Conservation (phyloP, 2,113 vertebrate genomes). For the Stictonetta naevosa region DNA sequence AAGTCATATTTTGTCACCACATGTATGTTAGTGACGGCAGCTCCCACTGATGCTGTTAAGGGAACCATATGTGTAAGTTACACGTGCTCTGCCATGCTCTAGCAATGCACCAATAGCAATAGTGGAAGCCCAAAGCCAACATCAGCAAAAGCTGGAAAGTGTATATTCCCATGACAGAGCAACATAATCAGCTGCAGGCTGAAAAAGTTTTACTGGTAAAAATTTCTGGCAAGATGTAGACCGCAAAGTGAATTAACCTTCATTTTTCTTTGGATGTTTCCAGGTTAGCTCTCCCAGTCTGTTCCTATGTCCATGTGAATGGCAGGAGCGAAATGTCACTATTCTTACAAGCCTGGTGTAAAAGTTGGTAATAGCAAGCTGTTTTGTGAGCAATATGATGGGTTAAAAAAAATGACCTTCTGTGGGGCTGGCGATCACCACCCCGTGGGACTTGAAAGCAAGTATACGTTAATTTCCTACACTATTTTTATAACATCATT, state of each 20-base stretch:
- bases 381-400: constrained; percentile 1
- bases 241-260: not conserved
- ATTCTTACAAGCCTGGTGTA: not conserved
- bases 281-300: not conserved
- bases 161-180: not conserved
- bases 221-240: not conserved
- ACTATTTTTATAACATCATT: not conserved
- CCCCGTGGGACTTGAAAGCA: constrained; percentile 9
- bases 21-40: not conserved
- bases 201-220: not conserved
- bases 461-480: constrained; percentile 14
- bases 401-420: constrained; percentile 21
- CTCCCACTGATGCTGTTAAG: not conserved
- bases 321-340: not conserved
- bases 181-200: not conserved
- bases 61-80: not conserved
- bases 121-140: not conserved
- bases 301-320: not conserved
- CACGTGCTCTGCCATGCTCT: not conserved
- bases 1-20: not conserved
- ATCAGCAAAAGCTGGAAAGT: not conserved
- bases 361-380: not conserved
- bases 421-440: not conserved
- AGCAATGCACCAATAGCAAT: not conserved
- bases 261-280: not conserved